A percentile compares a stretch with the other conserved stretches of the same genome.
Conservation (phyloP, 2,888 invertebrate genomes). For the Drosophila rellima region DNA sequence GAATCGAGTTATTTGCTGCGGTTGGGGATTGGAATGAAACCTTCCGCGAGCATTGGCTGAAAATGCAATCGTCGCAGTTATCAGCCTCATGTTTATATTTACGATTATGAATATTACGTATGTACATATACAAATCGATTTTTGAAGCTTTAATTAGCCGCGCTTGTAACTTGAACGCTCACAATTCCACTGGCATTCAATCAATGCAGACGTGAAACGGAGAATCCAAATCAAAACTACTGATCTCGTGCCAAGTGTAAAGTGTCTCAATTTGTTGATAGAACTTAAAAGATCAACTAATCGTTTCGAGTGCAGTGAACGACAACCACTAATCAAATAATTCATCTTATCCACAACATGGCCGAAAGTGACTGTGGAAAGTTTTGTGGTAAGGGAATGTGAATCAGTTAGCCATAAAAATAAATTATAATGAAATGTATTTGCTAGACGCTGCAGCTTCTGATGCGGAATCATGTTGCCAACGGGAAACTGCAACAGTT, state of each 20-base stretch:
- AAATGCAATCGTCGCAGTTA: constrained; percentile 55
- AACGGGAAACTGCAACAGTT: constrained; percentile 1
- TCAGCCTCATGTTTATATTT: constrained; percentile 43
- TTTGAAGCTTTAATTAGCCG: constrained; percentile 70
- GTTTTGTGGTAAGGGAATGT: constrained; percentile 58
- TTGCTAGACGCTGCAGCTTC: constrained; percentile 25
- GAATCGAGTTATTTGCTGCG: constrained; percentile 40
- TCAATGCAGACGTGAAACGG: constrained; percentile 72
- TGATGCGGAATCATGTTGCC: constrained; percentile 33
- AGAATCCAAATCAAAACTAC: constrained; percentile 5
- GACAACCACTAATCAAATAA: neutral
- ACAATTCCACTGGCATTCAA: constrained; percentile 73
- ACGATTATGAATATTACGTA: constrained; percentile 22
- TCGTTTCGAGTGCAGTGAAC: constrained; percentile 39
- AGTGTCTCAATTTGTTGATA: constrained; percentile 61
- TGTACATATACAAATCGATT: constrained; percentile 29
- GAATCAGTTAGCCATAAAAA: neutral
- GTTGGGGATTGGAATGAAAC: constrained; percentile 35
- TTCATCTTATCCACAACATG: constrained; percentile 35
- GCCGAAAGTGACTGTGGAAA: constrained; percentile 59
- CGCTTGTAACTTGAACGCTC: constrained; percentile 68
- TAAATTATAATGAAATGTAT: constrained; percentile 4
- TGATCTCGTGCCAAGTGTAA: constrained; percentile 53
- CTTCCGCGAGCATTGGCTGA: constrained; percentile 33
- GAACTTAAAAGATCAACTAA: neutral